A percentile compares a stretch with the other conserved stretches of the same genome.
phyloP scores from a whole-genome alignment of 2,888 invertebrate genomes.

The Eutolmus rufibarbis region DNA sequence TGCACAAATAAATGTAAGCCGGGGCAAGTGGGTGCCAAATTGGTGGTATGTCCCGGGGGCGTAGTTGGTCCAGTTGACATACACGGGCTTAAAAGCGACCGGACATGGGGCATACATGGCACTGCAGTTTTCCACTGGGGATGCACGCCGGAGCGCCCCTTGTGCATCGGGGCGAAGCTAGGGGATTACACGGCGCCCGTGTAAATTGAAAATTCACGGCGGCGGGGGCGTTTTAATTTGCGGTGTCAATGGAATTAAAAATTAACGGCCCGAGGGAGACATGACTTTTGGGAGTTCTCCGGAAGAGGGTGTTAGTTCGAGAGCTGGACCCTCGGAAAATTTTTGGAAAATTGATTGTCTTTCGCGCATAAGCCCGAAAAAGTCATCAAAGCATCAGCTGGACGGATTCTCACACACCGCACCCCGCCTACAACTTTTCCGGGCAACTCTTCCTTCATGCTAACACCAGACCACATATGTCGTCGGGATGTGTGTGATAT shows the following conservation, averaged over 20 bases:
- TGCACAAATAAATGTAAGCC: not conserved
- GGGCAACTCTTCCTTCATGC: not conserved
- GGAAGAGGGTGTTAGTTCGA: not conserved
- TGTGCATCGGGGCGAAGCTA: not conserved
- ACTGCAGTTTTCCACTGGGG: conserved; percentile 47
- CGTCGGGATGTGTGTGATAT: not conserved
- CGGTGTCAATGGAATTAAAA: conserved; percentile 34
- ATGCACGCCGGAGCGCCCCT: not conserved
- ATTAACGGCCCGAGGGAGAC: not conserved
- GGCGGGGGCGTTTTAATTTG: conserved; percentile 25
- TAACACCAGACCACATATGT: conserved; percentile 20
- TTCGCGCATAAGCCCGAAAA: not conserved
- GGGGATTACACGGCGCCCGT: not conserved
- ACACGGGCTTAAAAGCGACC: conserved; percentile 59
- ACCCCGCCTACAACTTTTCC: not conserved
- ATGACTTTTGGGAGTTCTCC: not conserved
- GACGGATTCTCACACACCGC: not conserved
- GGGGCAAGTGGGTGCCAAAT: conserved; percentile 37
- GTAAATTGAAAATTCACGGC: conserved; percentile 6
- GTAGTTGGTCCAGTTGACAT: conserved; percentile 52
- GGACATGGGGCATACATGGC: conserved; percentile 51
- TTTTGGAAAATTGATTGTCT: conserved; percentile 4
- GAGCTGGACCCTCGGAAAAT: not conserved
- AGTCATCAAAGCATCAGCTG: conserved; percentile 25
- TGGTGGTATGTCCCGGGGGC: conserved; percentile 46